Conservation (phyloP, 2,888 invertebrate species). For the Ichneumon xanthorius region DNA sequence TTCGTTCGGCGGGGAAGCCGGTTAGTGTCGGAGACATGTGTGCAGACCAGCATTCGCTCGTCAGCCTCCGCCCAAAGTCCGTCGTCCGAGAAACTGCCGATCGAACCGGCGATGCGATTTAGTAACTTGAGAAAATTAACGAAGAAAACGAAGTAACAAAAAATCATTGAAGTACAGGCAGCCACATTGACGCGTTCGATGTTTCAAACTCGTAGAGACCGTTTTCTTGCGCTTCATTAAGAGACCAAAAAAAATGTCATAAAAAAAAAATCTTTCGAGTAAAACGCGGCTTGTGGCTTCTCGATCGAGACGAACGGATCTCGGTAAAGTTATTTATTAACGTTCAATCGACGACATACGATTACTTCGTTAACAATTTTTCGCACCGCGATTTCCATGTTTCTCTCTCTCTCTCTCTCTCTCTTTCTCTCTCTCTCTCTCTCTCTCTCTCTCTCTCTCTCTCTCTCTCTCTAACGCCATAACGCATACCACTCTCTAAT, state of each 20-base stretch:
- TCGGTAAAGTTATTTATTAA: slow-evolving; percentile 5
- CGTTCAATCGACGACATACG: slow-evolving; percentile 15
- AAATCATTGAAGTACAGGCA: slow-evolving; percentile 15
- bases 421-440: slow-evolving; percentile 27
- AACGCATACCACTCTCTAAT: slow-evolving; percentile 16
- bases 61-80: not conserved
- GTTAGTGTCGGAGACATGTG: not conserved
- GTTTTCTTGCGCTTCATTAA: not conserved
- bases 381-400: slow-evolving; percentile 12
- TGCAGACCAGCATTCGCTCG: not conserved
- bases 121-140: slow-evolving; percentile 11
- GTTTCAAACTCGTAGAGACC: slow-evolving; percentile 1
- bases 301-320: slow-evolving; percentile 37
- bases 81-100: not conserved
- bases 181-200: slow-evolving; percentile 25
- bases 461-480: not conserved
- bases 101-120: slow-evolving; percentile 18
- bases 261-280: slow-evolving; percentile 15
- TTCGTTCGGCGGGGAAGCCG: slow-evolving; percentile 14
- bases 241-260: not conserved
- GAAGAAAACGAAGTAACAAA: slow-evolving; percentile 20
- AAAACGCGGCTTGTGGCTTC: slow-evolving; percentile 13
- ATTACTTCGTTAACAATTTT: slow-evolving; percentile 34
- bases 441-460: slow-evolving; percentile 9
- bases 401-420: no score